Evolutionary conservation across 92 coral and sea anemone species (phyloP), one percentile per base, ranked within the genome.

Genomic region (Porites lobata): DNA sequence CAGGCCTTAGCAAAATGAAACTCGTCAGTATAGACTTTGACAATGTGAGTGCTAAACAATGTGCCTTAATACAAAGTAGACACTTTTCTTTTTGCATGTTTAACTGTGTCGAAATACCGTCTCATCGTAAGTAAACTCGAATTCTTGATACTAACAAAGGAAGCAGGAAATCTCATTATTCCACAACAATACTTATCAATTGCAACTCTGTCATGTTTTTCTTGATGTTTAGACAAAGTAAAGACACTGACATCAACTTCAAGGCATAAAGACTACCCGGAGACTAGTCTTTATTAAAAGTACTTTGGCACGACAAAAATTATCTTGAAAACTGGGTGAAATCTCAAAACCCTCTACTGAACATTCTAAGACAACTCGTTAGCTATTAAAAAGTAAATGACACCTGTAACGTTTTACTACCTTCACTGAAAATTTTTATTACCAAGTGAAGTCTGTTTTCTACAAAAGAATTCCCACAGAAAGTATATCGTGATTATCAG

Each of bases 391-490:
- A 65, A 22, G 24, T 43, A 7, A 26, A 14, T 57, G 68, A 76
- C 80, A 24, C 2, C 61, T 58, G 68, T 8, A 51, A 62, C 6
- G 19, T 76, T 76, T 76, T 56, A 58, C 13, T 12, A 22, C 65
- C 57, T 52, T 74, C 21, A 6, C 5, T 12, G 15, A 57, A 65
- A 64, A 11, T 47, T 43, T 50, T 72, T 17, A n/a, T 52, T 57
- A 79, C 12, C 50, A 65, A 38, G 53, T 29, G n/a, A 79, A 79
- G 64, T 63, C 83, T 79, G 83, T 79, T 79, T 79, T 6, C 29
- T 47, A 21, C 64, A 72, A 11, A 1, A 64, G 6, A 50, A 63
- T 78, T 78, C 72, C 24, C 83, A 78, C 11, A 50, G 38, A 78
- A 78, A 10, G 61, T 56, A 76, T 53, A 21, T 77, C 19, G 11